Percentiles rank a stretch among this genome's conserved stretches.
Conservation (phyloP, 2,888 invertebrate species). For the Microctonus hyperodae region DNA sequence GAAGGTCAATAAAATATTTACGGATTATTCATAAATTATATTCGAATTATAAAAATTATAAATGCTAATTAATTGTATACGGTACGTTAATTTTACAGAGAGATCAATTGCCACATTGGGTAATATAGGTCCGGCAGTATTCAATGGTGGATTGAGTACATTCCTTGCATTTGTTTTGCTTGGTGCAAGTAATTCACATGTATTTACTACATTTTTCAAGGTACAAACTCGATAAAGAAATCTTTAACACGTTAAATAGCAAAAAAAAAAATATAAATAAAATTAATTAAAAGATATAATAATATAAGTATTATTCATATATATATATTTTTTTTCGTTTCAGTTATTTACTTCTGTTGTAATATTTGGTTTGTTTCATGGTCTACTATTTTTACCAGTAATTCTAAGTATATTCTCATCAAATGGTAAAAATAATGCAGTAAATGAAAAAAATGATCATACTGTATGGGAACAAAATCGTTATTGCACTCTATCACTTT, state of each 20-base stretch:
- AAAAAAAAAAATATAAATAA: background rate
- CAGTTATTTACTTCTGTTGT: constrained; percentile 66
- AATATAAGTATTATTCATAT: no score
- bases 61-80: background rate
- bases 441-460: constrained; percentile 28
- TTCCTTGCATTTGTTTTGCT: constrained; percentile 66
- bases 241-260: background rate
- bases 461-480: constrained; percentile 39
- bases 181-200: constrained; percentile 63
- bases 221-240: constrained; percentile 49
- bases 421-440: constrained; percentile 35
- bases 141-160: constrained; percentile 66
- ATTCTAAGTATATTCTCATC: constrained; percentile 64
- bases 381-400: constrained; percentile 65
- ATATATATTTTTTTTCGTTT: constrained; percentile 31
- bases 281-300: background rate
- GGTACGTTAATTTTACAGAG: constrained; percentile 46
- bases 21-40: constrained; percentile 6
- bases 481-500: constrained; percentile 43
- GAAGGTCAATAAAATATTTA: constrained; percentile 55
- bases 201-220: constrained; percentile 67
- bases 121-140: constrained; percentile 65
- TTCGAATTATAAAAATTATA: background rate
- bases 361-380: constrained; percentile 65
- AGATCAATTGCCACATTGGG: constrained; percentile 59